phyloP scores from a whole-genome alignment of 92 coral and sea anemone species.

The Epizoanthus illoricatus region DNA sequence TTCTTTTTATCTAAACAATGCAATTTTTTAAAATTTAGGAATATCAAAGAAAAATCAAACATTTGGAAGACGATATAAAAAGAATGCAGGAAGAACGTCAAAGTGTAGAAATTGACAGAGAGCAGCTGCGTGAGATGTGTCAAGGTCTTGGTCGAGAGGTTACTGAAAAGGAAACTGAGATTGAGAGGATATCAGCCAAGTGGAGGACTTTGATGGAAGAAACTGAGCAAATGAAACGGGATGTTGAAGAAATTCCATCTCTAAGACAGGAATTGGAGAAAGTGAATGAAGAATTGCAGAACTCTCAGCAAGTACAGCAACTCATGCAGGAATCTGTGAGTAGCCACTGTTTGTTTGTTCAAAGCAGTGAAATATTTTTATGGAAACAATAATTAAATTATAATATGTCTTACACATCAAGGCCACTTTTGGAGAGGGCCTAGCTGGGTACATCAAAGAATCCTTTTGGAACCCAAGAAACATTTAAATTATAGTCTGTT shows the following conservation, averaged over 20 bases:
- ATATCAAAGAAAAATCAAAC: not conserved
- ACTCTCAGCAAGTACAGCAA: constrained; percentile 1
- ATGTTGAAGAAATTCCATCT: not conserved
- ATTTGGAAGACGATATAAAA: constrained; percentile 23
- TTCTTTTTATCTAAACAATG: no score
- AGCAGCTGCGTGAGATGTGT: constrained; percentile 29
- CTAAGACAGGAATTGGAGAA: not conserved
- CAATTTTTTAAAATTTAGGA: constrained; percentile 15
- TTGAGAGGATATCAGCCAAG: constrained; percentile 5
- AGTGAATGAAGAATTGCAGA: constrained; percentile 8
- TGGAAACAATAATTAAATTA: no score
- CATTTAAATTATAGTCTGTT: no score
- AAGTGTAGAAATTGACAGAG: constrained; percentile 11
- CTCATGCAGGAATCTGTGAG: constrained; percentile 64
- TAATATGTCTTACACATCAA: no score
- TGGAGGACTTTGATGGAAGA: constrained; percentile 32
- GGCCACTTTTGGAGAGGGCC: no score
- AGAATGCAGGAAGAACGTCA: constrained; percentile 11
- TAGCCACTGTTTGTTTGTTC: not conserved
- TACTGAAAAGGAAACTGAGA: not conserved
- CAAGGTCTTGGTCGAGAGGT: constrained; percentile 2
- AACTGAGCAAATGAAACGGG: constrained; percentile 16
- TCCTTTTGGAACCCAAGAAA: no score
- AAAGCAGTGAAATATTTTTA: no score
- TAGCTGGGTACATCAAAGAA: no score